These are phyloP conservation scores for Hydrocynus forskahlii DNA, from an alignment of 2,797 vertebrate genomes.

Conservation along the genomic window DNA sequence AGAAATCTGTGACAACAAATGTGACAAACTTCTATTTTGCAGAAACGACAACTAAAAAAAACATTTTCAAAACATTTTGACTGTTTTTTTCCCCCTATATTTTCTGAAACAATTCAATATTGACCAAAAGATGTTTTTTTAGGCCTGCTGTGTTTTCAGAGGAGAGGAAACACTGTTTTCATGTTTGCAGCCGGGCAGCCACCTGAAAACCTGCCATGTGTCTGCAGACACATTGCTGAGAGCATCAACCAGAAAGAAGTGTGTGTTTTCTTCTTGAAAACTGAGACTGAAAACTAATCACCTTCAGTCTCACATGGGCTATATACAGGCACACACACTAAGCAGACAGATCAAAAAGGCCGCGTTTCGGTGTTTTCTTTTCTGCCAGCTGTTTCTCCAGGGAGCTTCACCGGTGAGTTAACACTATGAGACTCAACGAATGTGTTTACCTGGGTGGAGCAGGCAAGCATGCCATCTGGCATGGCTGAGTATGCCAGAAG, in stretches of 20 bases:
- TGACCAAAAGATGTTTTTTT: too few relatives aligned
- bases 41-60: too few relatives aligned
- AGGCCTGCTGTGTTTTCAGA: too few relatives aligned
- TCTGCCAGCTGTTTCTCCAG: slow-evolving; percentile 63
- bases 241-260: slow-evolving; percentile 31
- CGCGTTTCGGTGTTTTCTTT: slow-evolving; percentile 45
- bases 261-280: slow-evolving; percentile 29
- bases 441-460: slow-evolving; percentile 69
- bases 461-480: slow-evolving; percentile 65
- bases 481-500: slow-evolving; percentile 58
- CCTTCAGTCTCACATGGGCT: not conserved
- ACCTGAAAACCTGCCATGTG: not conserved
- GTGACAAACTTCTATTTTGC: too few relatives aligned
- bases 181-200: not conserved
- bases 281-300: slow-evolving; percentile 34
- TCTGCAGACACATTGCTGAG: not conserved
- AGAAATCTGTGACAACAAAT: too few relatives aligned
- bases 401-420: slow-evolving; percentile 58
- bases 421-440: slow-evolving; percentile 70
- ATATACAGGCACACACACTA: slow-evolving; percentile 28
- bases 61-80: too few relatives aligned
- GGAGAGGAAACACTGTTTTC: too few relatives aligned
- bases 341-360: slow-evolving; percentile 40
- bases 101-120: too few relatives aligned
- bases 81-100: too few relatives aligned